Base-by-base conservation (phyloP, 1,140 invertebrate species). In the Marisa cornuarietis region DNA sequence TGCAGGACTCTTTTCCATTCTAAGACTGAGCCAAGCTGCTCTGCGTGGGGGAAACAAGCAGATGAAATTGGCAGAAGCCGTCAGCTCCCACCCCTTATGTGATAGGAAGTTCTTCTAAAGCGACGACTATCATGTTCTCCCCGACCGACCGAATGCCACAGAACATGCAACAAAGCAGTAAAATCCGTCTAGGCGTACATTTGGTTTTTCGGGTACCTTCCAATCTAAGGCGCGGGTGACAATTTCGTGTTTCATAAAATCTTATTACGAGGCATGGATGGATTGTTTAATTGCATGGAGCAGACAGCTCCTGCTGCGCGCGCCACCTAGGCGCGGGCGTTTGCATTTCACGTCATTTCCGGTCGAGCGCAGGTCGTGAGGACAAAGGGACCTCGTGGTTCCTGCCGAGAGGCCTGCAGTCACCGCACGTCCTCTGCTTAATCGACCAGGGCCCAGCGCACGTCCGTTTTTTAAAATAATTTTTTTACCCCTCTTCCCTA, bases 241-340 rank as follows among this genome's bases (percentile, higher is more conserved):
- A 73, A 73, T 73, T 73, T 73, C 71, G 51, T 54, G 71, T 73
- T 73, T 73, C 71, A 73, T 73, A 68, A 73, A 73, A 73, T 73
- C 49, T 54, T 49, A 73, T 73, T 73, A 31, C 54, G 49, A 52
- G 31, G 31, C n/a, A 26, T 52, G 18, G 71, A 73, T 22, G 51
- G 42, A 73, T 73, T 51, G 51, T 73, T 51, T 73, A 52, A 22
- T 73, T 54, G 71, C 71, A 51, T 54, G 71, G 42, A 22, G 42
- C 18, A 26, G 18, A 51, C 31, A 51, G 22, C 13, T 73, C 26
- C 71, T 54, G 51, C 49, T 16, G 22, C 49, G 26, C 42, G n/a
- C 26, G 22, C n/a, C 71, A 52, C 71, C 49, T 52, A 73, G 71
- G 42, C 71, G 71, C 71, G 54, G 71, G 31, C 42, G 71, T 31